Conservation (phyloP, 1,140 invertebrate species). For the Lasioglossum albipes region DNA sequence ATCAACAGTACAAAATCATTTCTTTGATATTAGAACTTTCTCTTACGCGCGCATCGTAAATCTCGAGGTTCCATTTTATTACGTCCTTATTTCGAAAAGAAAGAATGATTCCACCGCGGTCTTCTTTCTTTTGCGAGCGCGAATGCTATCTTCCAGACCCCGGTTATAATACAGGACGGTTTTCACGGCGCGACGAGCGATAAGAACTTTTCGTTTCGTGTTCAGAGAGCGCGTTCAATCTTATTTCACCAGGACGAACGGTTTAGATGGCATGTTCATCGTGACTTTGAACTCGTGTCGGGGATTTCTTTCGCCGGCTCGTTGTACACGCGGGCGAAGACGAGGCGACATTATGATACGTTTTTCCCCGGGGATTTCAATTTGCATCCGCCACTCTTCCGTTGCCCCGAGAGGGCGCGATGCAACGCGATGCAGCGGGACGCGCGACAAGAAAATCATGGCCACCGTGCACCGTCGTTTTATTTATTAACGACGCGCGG, state of each 20-base stretch:
- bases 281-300: neutral
- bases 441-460: conserved; percentile 28
- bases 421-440: neutral
- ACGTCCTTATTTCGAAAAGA: no score
- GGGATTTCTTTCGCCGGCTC: conserved; percentile 24
- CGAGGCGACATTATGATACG: conserved; percentile 8
- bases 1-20: no score
- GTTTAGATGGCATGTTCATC: neutral
- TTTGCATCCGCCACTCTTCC: conserved; percentile 7
- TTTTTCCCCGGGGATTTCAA: conserved; percentile 24
- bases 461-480: neutral
- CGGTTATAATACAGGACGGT: no score
- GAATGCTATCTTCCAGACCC: no score
- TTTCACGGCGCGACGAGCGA: no score
- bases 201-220: no score
- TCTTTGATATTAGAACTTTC: no score
- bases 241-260: neutral
- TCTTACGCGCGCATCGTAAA: no score
- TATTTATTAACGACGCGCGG: conserved; percentile 35
- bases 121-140: no score
- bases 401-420: no score
- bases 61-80: no score
- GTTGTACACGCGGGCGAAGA: neutral
- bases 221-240: conserved; percentile 5
- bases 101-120: no score